Base-by-base conservation (phyloP, 2,888 invertebrate species). In the Antheraea yamamai region DNA sequence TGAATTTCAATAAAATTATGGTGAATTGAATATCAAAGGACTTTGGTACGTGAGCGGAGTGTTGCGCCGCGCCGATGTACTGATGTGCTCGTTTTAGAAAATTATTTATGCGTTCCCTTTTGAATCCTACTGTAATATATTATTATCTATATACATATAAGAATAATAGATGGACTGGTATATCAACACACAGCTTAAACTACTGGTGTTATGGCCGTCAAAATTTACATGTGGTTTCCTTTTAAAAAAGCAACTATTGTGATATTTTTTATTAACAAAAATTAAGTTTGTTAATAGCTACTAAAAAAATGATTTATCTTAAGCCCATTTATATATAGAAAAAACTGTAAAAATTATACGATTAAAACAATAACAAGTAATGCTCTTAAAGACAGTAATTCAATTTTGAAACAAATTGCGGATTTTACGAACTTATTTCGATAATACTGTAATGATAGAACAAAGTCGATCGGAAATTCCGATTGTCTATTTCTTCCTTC, bases 31-130 rank as follows among this genome's bases (percentile, higher is more conserved):
- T 79, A 82, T 83, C 79, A 75, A 81, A 85, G 82, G 83, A 85
- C 86, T 83, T 84, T 3, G n/a, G 82, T 87, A 90, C 91, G 91
- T 91, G 91, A 84, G 82, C 81, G 78, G 78, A 77, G 64, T 26
- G 26, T 6, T 12, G 26, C 30, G 64, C 26, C 14, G 16, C 16
- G 79, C 80, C 77, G 81, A 18, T 61, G 81, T 77, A 35, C 76
- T 79, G 77, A 82, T 76, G 78, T 78, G 82, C 81, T 81, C 86
- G 84, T 85, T 89, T 84, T 85, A 81, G 85, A 83, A 87, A 82
- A 87, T 88, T 81, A 83, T 85, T 83, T 76, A 74, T 51, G 79
- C 75, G 81, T 83, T 81, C 76, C 80, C 73, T 75, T 68, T 72
- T 79, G 76, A 81, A 79, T 80, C 77, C 74, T 76, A 78, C 78